Conservation (phyloP, 2,113 vertebrate genomes). For the Rhea pennata region DNA sequence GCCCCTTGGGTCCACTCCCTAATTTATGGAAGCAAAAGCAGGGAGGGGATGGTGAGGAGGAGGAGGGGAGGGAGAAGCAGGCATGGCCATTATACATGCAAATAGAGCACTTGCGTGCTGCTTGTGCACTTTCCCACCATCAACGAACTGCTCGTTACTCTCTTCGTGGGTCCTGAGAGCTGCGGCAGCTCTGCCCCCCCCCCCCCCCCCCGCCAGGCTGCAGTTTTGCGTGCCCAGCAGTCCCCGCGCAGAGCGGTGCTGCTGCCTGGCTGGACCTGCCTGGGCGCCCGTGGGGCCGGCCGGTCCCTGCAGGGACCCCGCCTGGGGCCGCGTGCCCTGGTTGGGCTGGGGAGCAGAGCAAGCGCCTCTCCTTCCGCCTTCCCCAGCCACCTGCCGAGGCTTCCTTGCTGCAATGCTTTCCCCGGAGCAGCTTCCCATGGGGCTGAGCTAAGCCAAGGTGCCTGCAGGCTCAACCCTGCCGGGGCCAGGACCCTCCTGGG, state of each 20-base stretch:
- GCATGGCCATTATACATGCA: not conserved
- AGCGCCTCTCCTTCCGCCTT: not conserved
- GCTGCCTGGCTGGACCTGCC: not conserved
- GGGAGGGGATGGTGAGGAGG: slow-evolving; percentile 48
- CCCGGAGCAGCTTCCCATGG: not conserved
- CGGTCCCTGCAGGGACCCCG: not conserved
- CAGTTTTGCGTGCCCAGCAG: not conserved
- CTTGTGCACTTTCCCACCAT: not conserved
- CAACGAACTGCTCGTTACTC: accelerated
- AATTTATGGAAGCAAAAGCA: not conserved
- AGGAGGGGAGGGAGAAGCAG: not conserved
- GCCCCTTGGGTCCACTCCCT: not conserved
- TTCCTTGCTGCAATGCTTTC: slow-evolving; percentile 4
- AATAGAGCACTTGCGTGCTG: not conserved
- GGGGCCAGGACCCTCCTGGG: no score
- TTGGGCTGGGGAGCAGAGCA: slow-evolving; percentile 19
- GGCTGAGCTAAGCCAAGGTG: not conserved
- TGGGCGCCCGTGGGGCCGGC: accelerated
- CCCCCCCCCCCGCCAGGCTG: not conserved
- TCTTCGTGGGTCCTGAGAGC: accelerated
- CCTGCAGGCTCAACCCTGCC: no score
- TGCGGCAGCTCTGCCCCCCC: no score
- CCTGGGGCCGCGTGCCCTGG: accelerated
- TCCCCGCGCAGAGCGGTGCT: not conserved
- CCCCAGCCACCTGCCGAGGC: not conserved